Evolutionary conservation across 2,113 vertebrate genomes (phyloP).

Genomic region (Haliaeetus leucogaster): DNA sequence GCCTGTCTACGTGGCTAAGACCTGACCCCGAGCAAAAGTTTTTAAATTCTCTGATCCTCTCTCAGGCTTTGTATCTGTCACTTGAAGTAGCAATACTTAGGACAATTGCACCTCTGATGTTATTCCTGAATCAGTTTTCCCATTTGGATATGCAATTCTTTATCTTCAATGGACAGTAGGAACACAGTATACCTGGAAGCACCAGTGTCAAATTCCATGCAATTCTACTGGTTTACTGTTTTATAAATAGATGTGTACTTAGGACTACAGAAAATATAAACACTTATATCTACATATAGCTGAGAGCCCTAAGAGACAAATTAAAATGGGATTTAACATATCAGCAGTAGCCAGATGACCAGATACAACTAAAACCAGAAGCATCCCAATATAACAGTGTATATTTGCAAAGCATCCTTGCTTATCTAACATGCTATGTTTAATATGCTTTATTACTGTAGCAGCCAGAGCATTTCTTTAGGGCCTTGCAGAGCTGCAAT

Average conservation of each 20-base stretch:
- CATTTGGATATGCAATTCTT: not conserved
- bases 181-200: not conserved
- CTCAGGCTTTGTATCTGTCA: not conserved
- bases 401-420: not conserved
- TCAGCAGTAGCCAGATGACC: not conserved
- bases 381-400: not conserved
- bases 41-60: not conserved
- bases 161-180: not conserved
- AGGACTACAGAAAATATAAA: not conserved
- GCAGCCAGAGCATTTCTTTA: not conserved
- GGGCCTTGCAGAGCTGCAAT: not conserved
- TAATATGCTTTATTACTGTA: not conserved
- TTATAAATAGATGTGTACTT: not conserved
- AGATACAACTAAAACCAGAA: not conserved
- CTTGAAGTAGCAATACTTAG: not conserved
- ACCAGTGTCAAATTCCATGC: not conserved
- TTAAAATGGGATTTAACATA: not conserved
- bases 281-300: not conserved
- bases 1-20: accelerated
- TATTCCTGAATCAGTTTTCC: not conserved
- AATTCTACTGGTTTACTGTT: not conserved
- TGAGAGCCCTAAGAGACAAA: not conserved
- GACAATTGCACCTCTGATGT: not conserved
- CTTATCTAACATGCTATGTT: not conserved
- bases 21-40: not conserved